Evolutionary conservation across 92 coral and sea anemone species (phyloP), one percentile per base, ranked within the genome.

Genomic region (Actinostola sp.): DNA sequence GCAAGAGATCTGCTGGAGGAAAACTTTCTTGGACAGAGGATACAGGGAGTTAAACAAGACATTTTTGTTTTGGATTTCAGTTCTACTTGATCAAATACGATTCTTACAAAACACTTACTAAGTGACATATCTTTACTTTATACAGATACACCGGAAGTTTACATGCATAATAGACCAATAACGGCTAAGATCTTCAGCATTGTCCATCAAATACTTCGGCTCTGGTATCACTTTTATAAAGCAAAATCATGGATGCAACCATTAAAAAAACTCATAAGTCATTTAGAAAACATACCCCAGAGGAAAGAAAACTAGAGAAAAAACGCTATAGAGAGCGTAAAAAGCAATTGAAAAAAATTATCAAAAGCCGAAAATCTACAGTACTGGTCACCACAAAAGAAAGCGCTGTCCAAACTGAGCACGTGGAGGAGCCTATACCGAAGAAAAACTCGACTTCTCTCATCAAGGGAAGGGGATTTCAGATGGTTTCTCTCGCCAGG

Each of bases 211-310:
- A 3, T 8, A 4, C 19, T 4, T 13, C 54, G 13, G 54, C 8
- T 6, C 14, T 14, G 44, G 14, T 7, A 6, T 39, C 14, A 39
- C 44, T 39, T 39, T 39, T 39, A 7, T 6, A 48, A 8, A 48
- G 13, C 16, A 14, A 48, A 4, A 17, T 14, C 19, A 41, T 15
- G 15, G 46, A 8, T 8, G 54, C 13, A 17, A 48, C 54, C 5
- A n/a, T 4, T 4, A 48, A 48, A 48, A 48, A 48, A 17, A n/a
- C 3, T 3, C 21, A 48, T 48, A 48, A 23, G n/a, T n/a, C n/a
- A n/a, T n/a, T n/a, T 48, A 63, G 69, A 21, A 63, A 63, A 11
- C 69, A 64, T 38, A 64, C 67, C 2, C 30, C 30, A 61, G 67
- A 61, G 30, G 66, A 60, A n/a, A 8, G 70, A 42, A 64, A 27